Evolutionary conservation across 2,113 vertebrate genomes (phyloP).

Genomic region (Gnathonemus longibarbis): DNA sequence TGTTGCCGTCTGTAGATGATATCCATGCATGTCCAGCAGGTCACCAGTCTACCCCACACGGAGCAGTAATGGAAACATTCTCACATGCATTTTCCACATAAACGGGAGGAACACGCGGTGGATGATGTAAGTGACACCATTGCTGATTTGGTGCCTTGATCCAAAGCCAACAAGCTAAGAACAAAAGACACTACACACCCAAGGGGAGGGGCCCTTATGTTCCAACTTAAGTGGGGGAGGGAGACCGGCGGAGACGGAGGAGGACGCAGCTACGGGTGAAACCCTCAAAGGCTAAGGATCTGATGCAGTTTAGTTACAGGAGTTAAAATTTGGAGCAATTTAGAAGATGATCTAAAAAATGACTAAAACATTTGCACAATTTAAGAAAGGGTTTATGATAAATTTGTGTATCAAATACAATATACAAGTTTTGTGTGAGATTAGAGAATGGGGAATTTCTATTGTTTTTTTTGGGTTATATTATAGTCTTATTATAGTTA

Average conservation of each 20-base stretch:
- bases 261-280: not conserved
- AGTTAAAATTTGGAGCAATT: not conserved
- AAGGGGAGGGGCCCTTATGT: not conserved
- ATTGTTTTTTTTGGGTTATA: not conserved
- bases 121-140: not conserved
- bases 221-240: not conserved
- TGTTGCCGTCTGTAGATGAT: not conserved
- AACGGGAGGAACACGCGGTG: not conserved
- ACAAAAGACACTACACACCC: not conserved
- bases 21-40: not conserved
- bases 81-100: not conserved
- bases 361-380: not conserved
- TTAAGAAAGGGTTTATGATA: not conserved
- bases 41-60: not conserved
- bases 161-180: not conserved
- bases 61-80: not conserved
- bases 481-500: not conserved
- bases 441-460: not conserved
- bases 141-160: not conserved
- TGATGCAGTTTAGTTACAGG: not conserved
- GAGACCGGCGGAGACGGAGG: not conserved
- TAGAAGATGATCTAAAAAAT: not conserved
- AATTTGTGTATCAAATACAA: not conserved
- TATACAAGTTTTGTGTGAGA: not conserved
- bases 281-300: not conserved